Evolutionary conservation across 2,888 invertebrate genomes (phyloP).

Genomic region (Philaethria dido): DNA sequence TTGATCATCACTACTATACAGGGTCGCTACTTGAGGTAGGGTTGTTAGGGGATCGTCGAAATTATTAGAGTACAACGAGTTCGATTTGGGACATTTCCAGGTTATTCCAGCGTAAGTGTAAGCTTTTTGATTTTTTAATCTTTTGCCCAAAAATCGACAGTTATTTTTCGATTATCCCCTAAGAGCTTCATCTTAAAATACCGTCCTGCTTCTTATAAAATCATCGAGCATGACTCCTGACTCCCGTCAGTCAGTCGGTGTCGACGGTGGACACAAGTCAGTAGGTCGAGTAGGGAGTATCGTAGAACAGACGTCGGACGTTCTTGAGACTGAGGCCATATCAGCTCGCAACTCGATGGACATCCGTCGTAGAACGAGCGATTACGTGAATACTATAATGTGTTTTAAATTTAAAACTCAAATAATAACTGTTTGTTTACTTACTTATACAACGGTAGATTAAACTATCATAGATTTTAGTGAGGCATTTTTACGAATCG

Average conservation of each 20-base stretch:
- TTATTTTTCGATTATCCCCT: slow-evolving; percentile 15
- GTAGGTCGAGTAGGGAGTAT: slow-evolving; percentile 80
- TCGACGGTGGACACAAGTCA: slow-evolving; percentile 71
- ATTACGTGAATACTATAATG: slow-evolving; percentile 52
- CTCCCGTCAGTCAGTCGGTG: slow-evolving; percentile 46
- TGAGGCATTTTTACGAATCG: slow-evolving; percentile 76
- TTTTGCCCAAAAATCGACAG: neutral
- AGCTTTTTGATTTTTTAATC: neutral
- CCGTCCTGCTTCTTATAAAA: slow-evolving; percentile 17
- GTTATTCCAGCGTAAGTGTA: neutral
- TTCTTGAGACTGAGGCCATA: slow-evolving; percentile 84
- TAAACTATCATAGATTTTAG: slow-evolving; percentile 70
- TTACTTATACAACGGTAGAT: slow-evolving; percentile 63
- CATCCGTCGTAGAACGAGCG: slow-evolving; percentile 78
- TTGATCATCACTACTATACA: slow-evolving; percentile 20
- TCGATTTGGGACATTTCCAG: neutral
- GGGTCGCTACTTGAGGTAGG: slow-evolving; percentile 25
- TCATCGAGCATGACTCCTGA: slow-evolving; percentile 21
- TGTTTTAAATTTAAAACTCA: slow-evolving; percentile 59
- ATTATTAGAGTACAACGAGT: neutral
- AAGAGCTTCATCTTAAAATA: slow-evolving; percentile 25
- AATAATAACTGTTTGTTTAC: slow-evolving; percentile 71
- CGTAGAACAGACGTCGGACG: slow-evolving; percentile 79
- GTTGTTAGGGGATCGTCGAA: slow-evolving; percentile 24
- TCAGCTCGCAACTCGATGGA: slow-evolving; percentile 74